Base-by-base conservation (phyloP, 1,140 invertebrate species). In the Melipona quadrifasciata region DNA sequence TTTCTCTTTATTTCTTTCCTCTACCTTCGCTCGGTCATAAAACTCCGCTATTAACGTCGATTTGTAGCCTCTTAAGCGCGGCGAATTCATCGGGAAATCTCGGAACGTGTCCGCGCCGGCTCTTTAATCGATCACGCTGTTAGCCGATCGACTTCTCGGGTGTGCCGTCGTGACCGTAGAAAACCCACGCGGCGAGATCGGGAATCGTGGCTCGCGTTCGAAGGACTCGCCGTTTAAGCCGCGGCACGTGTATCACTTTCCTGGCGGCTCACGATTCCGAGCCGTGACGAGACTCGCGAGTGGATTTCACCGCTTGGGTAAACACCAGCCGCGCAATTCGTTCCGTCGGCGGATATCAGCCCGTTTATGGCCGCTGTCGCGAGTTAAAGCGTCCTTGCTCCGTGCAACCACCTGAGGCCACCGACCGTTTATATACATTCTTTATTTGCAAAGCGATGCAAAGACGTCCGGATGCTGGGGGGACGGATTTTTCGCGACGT, bases 241-340 rank as follows among this genome's bases (percentile, higher is more conserved):
- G 53, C 65, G 65, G 47, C 58, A 67, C 87, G 72, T 80, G 86
- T 87, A 87, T 79, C 61, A 65, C 67, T 67, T 81, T 67, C 71
- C 74, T 80, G 84, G 83, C 86, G 79, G 80, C 84, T 88, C 87
- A 47, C 39, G 84, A 89, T 86, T 80, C 39, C 85, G 53, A 71
- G 57, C 76, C 86, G 87, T 88, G 86, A 88, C 82, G 51, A 55
- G 86, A 89, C 83, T 87, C 31, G 34, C 86, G 57, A 76, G 71
- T 74, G 75, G 61, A 57, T 84, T 80, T 58, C 61, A 53, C 5
- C 14, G 4, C 58, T 47, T 31, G 65, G 34, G 77, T 85, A 89
- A 82, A 88, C 67, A 82, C 80, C 68, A 79, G 27, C 74, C 34
- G 31, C 24, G 87, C 78, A 79, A 79, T 89, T 87, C 86, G 87